Evolutionary conservation across 2,888 invertebrate species (phyloP).

Genomic region (Hydroisotoma schaefferi): DNA sequence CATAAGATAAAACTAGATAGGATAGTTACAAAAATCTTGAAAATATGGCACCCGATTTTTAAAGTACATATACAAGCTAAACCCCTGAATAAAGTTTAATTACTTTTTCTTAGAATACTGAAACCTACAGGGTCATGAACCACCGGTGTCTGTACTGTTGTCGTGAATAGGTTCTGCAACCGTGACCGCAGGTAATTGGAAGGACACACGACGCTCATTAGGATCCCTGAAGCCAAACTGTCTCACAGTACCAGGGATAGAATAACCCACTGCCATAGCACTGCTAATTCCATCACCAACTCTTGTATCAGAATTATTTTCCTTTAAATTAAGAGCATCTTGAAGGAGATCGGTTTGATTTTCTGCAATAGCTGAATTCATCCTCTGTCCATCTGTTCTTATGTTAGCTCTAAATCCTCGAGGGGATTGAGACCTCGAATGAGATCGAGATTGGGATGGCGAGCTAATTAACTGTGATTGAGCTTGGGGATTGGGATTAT

Average conservation of each 20-base stretch:
- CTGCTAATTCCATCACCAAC: conserved; percentile 11
- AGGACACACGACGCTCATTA: conserved; percentile 32
- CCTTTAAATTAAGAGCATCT: neutral
- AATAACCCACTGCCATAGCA: too few relatives aligned
- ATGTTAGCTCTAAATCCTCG: conserved; percentile 12
- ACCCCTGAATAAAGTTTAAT: too few relatives aligned
- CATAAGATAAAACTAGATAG: too few relatives aligned
- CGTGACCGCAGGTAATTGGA: conserved; percentile 29
- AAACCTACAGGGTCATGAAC: too few relatives aligned
- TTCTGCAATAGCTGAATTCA: conserved; percentile 14
- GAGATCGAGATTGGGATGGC: conserved; percentile 13
- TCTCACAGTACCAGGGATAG: conserved; percentile 2
- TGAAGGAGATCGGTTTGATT: conserved; percentile 1
- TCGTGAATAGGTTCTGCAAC: neutral
- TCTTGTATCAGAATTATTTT: neutral
- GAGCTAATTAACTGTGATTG: conserved; percentile 16
- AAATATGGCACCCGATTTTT: too few relatives aligned
- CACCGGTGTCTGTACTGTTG: too few relatives aligned
- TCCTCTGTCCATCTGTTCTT: conserved; percentile 7
- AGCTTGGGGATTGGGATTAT: conserved; percentile 29
- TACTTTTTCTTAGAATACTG: too few relatives aligned
- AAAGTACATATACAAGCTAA: too few relatives aligned
- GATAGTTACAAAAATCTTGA: too few relatives aligned
- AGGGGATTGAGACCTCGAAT: conserved; percentile 19
- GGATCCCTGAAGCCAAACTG: conserved; percentile 15